Evolutionary conservation across 2,797 vertebrate species (phyloP).

Genomic region (Arctocebus calabarensis): DNA sequence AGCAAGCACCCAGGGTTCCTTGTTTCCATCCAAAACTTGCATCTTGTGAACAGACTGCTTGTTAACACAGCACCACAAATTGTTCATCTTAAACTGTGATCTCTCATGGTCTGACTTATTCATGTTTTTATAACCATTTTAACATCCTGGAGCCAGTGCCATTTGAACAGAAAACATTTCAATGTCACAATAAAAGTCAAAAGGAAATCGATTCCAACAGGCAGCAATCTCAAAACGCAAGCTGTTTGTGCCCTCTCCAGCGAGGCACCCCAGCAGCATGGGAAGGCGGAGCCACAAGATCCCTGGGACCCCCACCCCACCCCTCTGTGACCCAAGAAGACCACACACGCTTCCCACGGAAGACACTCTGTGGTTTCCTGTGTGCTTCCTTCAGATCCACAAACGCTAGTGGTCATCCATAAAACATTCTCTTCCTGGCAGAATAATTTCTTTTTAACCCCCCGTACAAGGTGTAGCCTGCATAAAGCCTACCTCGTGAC

Average conservation of each 20-base stretch:
- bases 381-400: accelerated
- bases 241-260: neutral
- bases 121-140: neutral
- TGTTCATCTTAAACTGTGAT: neutral
- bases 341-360: accelerated
- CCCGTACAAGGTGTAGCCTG: neutral
- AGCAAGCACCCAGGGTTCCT: neutral
- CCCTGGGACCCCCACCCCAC: accelerated
- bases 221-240: neutral
- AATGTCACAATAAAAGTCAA: neutral
- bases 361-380: accelerated
- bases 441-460: neutral
- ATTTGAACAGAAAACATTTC: slow-evolving; percentile 44
- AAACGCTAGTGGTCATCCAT: accelerated
- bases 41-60: neutral
- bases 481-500: neutral
- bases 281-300: neutral
- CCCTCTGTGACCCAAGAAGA: too few species aligned
- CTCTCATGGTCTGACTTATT: neutral
- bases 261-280: accelerated
- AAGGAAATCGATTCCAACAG: neutral
- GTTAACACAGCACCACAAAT: neutral
- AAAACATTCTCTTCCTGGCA: neutral
- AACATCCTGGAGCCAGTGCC: neutral
- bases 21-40: neutral